phyloP scores from a whole-genome alignment of 2,888 invertebrate genomes.

The Leptothorax acervorum region DNA sequence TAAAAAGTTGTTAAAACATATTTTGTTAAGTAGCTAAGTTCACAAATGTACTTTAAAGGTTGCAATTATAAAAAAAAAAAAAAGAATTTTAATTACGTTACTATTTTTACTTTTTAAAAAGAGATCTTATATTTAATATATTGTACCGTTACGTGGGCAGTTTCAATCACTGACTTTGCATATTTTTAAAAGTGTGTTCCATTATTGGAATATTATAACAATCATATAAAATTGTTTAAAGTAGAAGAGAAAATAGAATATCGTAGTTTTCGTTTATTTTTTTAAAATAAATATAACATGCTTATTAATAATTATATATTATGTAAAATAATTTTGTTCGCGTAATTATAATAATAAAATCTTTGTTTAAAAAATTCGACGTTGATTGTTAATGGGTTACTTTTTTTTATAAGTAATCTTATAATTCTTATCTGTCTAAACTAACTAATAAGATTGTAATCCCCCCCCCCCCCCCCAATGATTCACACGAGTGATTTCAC shows the following conservation, averaged over 20 bases:
- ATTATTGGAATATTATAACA: not conserved
- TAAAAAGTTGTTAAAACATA: not conserved
- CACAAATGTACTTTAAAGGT: slow-evolving; percentile 9
- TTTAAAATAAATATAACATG: not conserved
- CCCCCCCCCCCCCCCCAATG: not conserved
- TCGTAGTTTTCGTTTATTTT: not conserved
- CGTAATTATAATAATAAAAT: not conserved
- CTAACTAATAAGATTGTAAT: not conserved
- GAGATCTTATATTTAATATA: not conserved
- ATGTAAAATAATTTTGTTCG: not conserved
- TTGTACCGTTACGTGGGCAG: not conserved
- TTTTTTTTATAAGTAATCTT: not conserved
- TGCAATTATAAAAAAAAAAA: not conserved
- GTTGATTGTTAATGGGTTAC: not conserved
- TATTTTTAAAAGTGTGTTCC: not conserved
- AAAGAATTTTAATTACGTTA: not conserved
- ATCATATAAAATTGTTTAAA: not conserved
- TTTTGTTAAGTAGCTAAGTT: slow-evolving; percentile 22
- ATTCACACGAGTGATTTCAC: not conserved
- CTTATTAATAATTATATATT: not conserved
- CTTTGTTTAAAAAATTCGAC: not conserved
- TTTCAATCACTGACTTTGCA: not conserved
- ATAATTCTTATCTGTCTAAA: not conserved
- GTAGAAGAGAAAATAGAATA: not conserved
- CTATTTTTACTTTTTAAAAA: not conserved